These are phyloP conservation scores for Trichosurus vulpecula DNA, from an alignment of 2,797 vertebrate genomes.

Conservation along the genomic window DNA sequence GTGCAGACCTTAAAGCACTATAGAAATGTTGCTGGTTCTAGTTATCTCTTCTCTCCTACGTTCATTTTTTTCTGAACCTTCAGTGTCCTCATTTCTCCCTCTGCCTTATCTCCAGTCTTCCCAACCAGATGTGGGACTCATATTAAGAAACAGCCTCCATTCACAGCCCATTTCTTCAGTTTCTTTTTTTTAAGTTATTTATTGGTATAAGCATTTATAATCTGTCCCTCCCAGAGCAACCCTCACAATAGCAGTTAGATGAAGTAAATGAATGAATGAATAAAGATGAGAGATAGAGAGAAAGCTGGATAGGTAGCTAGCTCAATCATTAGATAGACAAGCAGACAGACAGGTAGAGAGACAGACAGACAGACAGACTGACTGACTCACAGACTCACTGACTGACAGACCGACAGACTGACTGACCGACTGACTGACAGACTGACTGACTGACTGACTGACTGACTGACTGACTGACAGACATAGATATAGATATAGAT, in stretches of 20 bases:
- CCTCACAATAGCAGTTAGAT: background rate
- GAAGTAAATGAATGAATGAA: background rate
- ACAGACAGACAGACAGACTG: no score
- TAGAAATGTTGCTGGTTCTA: no score
- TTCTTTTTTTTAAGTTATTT: background rate
- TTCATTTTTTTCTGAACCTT: no score
- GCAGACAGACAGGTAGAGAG: background rate
- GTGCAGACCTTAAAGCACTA: no score
- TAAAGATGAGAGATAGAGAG: background rate
- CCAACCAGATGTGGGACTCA: background rate
- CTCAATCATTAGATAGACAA: background rate
- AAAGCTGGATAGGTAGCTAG: background rate
- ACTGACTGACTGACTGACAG: no score
- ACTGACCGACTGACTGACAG: no score
- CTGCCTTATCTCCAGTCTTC: background rate
- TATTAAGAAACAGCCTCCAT: background rate
- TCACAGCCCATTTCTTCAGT: background rate
- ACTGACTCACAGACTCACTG: no score
- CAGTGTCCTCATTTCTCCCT: no score
- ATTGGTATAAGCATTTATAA: background rate
- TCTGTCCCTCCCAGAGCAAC: background rate
- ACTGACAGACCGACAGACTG: no score
- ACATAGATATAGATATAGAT: no score
- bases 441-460: no score
- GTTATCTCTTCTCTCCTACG: no score